phyloP scores from a whole-genome alignment of 2,797 vertebrate genomes.

The Tragelaphus eurycerus region DNA sequence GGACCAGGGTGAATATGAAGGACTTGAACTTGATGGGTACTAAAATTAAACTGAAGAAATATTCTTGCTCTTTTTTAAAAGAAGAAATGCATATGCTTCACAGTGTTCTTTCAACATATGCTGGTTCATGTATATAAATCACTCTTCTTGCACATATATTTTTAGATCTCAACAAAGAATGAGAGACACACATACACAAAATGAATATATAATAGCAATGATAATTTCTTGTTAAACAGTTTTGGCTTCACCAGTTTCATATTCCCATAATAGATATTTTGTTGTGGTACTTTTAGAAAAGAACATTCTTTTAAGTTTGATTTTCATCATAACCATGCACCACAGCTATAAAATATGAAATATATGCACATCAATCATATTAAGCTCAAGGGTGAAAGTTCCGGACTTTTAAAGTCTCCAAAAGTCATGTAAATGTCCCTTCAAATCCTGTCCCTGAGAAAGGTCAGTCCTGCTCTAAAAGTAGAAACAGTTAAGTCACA shows the following conservation, averaged over 20 bases:
- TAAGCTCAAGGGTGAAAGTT: slow-evolving; percentile 44
- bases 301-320: neutral
- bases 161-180: neutral
- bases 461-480: slow-evolving; percentile 83
- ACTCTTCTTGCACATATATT: neutral
- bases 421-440: slow-evolving; percentile 72
- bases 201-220: neutral
- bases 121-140: neutral
- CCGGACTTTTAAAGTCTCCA: slow-evolving; percentile 34
- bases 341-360: slow-evolving; percentile 50
- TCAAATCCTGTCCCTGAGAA: slow-evolving; percentile 80
- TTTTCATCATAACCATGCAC: neutral
- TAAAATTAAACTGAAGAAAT: neutral
- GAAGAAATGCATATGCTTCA: neutral
- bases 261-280: neutral
- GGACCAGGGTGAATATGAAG: neutral
- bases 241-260: neutral
- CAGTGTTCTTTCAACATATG: neutral
- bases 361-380: slow-evolving; percentile 49
- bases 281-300: slow-evolving; percentile 16
- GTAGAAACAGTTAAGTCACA: slow-evolving; percentile 64
- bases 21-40: neutral
- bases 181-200: neutral
- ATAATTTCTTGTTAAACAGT: neutral
- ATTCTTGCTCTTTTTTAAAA: neutral